A percentile compares a stretch with the other conserved stretches of the same genome.
These are phyloP conservation scores for Dorcus parallelipipedus DNA, from an alignment of 2,888 invertebrate species.

Conservation along the genomic window DNA sequence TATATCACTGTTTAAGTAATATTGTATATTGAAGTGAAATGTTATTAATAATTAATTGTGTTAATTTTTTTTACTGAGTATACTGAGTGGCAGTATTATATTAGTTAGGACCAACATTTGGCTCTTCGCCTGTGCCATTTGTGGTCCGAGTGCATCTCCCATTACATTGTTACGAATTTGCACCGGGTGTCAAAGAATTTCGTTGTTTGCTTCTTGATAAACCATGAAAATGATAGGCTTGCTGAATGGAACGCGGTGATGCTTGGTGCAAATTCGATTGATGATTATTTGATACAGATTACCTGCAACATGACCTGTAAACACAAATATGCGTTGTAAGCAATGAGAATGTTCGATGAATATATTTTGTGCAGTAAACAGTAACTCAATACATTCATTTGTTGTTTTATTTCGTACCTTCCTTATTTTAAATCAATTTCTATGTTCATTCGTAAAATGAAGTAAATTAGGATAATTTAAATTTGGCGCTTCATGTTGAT, in stretches of 20 bases:
- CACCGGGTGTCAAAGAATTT: slow-evolving; percentile 8
- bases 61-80: slow-evolving; percentile 47
- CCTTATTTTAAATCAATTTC: background rate
- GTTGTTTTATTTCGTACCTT: slow-evolving; percentile 28
- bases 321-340: slow-evolving; percentile 46
- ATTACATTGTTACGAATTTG: slow-evolving; percentile 11
- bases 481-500: too few relatives aligned
- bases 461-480: too few relatives aligned
- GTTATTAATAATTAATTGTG: slow-evolving; percentile 42
- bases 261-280: slow-evolving; percentile 1
- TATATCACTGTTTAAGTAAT: slow-evolving; percentile 43
- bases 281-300: slow-evolving; percentile 22
- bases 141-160: slow-evolving; percentile 15
- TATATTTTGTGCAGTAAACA: slow-evolving; percentile 53
- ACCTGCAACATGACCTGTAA: slow-evolving; percentile 48
- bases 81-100: slow-evolving; percentile 50
- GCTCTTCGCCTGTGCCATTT: slow-evolving; percentile 13
- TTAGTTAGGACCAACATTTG: slow-evolving; percentile 19
- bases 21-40: slow-evolving; percentile 46
- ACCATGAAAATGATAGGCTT: too few relatives aligned
- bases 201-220: too few relatives aligned
- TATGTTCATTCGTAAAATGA: too few relatives aligned
- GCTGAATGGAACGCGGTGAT: background rate
- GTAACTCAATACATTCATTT: slow-evolving; percentile 43
- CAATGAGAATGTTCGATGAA: slow-evolving; percentile 50